Base-by-base conservation (phyloP, 2,888 invertebrate species). In the Pyralis farinalis region DNA sequence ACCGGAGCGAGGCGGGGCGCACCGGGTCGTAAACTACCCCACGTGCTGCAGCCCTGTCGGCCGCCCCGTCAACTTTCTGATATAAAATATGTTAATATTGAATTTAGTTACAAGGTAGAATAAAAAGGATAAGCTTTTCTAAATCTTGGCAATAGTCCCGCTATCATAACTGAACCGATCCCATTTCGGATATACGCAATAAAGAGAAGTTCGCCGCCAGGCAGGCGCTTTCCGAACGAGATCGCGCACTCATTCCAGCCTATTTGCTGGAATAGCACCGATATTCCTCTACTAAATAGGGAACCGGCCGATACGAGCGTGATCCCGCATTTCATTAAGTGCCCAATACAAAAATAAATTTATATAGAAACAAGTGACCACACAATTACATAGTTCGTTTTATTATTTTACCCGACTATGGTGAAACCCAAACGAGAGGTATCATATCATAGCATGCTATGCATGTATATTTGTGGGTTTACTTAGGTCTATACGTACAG, bases 201-300 rank as follows among this genome's bases (percentile, higher is more conserved):
- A 67, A 66, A 67, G 64, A 58, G 63, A 75, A 75, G 72, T 78
- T 76, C 53, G 68, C 75, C 79, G 80, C 74, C 80, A 73, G 64
- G 58, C 71, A 63, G 79, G 71, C 81, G 78, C 74, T 69, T 56
- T 47, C 58, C 48, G 55, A 65, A 67, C 63, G 64, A 57, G 61
- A 62, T 67, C 65, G 70, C 63, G 67, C 63, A 61, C 64, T 63
- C 70, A 73, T 72, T 69, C 61, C 67, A 50, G 66, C 69, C 71
- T 71, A 72, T 76, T 75, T 74, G 73, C 63, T 58, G 54, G 59
- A 68, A 72, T 63, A 66, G 67, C 64, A 46, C 53, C 67, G 71
- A 78, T 75, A 74, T 68, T 66, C 68, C 59, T 54, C 54, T 64
- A 61, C 66, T 70, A 72, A 69, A 72, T 67, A 58, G 63, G 56